phyloP scores from a whole-genome alignment of 2,113 vertebrate genomes.

The Eulemur rufifrons region DNA sequence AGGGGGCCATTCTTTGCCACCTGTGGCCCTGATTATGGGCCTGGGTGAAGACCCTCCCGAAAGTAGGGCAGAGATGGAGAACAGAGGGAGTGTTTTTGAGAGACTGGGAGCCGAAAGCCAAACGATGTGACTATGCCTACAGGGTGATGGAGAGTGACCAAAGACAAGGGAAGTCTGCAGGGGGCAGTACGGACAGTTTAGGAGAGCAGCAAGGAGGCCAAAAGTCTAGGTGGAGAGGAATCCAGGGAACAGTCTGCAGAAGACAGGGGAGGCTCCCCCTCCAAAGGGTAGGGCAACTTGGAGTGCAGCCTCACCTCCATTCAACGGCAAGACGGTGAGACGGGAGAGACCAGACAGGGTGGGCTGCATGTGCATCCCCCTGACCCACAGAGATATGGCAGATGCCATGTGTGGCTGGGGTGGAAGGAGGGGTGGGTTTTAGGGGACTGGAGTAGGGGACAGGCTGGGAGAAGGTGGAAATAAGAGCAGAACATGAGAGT shows the following conservation, averaged over 20 bases:
- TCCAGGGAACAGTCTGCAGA: not conserved
- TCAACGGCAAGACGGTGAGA: too few relatives aligned
- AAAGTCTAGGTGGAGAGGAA: too few relatives aligned
- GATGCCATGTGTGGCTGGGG: not conserved
- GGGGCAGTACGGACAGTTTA: not conserved
- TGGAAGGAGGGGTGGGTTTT: accelerated
- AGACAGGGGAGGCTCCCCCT: not conserved
- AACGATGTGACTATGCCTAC: not conserved
- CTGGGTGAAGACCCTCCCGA: not conserved
- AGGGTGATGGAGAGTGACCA: not conserved
- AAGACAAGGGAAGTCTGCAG: not conserved
- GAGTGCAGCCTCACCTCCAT: not conserved
- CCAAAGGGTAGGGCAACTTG: not conserved
- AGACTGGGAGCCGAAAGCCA: not conserved
- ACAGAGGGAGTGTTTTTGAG: not conserved
- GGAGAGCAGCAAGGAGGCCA: not conserved
- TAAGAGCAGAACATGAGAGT: not conserved
- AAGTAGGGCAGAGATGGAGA: not conserved
- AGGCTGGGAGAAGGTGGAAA: not conserved
- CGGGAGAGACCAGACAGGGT: not conserved
- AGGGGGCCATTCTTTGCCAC: not conserved
- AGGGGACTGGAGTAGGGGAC: too few relatives aligned
- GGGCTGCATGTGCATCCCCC: accelerated
- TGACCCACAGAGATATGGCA: too few relatives aligned
- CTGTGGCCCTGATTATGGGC: too few relatives aligned